Evolutionary conservation across 2,888 invertebrate genomes (phyloP).

Genomic region (Anthophora plumipes): DNA sequence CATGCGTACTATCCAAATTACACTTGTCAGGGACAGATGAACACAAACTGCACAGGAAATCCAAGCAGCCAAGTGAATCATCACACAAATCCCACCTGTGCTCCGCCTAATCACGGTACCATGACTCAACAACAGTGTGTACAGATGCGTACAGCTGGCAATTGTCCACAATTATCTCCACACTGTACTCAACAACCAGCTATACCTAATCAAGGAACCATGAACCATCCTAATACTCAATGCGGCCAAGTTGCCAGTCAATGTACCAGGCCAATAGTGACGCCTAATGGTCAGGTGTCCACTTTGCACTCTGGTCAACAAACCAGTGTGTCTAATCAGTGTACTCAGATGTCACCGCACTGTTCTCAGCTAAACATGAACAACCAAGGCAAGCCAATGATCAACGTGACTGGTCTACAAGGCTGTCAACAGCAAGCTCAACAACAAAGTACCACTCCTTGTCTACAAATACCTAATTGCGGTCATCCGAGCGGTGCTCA

Average conservation of each 20-base stretch:
- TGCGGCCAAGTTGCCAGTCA: conserved; percentile 78
- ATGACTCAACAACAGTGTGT: conserved; percentile 66
- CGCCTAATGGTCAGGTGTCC: conserved; percentile 62
- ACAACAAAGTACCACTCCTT: conserved; percentile 63
- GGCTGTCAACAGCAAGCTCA: conserved; percentile 69
- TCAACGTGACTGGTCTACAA: conserved; percentile 81
- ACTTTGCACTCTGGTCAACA: conserved; percentile 66
- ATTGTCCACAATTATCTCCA: conserved; percentile 79
- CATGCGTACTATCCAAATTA: conserved; percentile 77
- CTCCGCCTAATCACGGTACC: conserved; percentile 61
- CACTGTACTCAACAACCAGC: conserved; percentile 82
- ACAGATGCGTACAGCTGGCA: conserved; percentile 67
- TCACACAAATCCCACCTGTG: conserved; percentile 70
- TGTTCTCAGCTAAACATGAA: conserved; percentile 69
- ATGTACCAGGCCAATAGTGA: conserved; percentile 79
- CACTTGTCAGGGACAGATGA: conserved; percentile 76
- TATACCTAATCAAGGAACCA: conserved; percentile 47
- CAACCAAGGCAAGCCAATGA: conserved; percentile 61
- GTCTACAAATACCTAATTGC: conserved; percentile 71
- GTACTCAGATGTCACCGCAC: conserved; percentile 81
- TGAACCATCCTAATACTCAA: conserved; percentile 66
- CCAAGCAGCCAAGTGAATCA: conserved; percentile 69
- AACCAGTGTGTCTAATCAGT: conserved; percentile 81
- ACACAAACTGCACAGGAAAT: conserved; percentile 51
- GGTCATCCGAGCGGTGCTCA: conserved; percentile 65